Conservation (phyloP, 2,888 invertebrate species). For the Monochamus alternatus region DNA sequence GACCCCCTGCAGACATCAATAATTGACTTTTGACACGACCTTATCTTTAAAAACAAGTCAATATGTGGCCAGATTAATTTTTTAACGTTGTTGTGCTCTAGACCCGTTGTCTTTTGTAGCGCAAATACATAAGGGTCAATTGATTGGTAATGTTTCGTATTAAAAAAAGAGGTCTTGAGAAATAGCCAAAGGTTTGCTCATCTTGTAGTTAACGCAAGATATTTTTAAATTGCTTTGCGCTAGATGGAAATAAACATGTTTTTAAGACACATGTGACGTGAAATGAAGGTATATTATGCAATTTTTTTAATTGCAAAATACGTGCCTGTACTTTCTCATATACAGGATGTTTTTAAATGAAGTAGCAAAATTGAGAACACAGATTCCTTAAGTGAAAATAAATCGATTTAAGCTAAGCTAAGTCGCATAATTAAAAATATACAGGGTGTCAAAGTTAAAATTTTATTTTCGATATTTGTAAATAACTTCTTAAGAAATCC, state of each 20-base stretch:
- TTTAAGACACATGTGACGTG: no score
- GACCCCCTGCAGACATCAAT: conserved; percentile 38
- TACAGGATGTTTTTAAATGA: no score
- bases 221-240: neutral
- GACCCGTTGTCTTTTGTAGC: neutral
- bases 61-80: neutral
- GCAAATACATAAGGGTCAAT: neutral
- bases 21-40: conserved; percentile 28
- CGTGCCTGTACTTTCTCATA: no score
- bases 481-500: no score
- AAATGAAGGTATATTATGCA: no score
- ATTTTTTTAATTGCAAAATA: no score
- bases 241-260: neutral
- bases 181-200: neutral
- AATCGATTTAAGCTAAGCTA: no score
- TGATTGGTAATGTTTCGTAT: neutral
- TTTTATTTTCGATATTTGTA: no score
- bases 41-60: conserved; percentile 18
- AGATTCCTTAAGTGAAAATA: no score
- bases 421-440: no score
- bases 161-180: neutral
- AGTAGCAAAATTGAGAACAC: no score
- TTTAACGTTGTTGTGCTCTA: neutral
- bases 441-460: no score
- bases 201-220: neutral